These are phyloP conservation scores for Augochlora pura DNA, from an alignment of 1,140 invertebrate species.

Conservation along the genomic window DNA sequence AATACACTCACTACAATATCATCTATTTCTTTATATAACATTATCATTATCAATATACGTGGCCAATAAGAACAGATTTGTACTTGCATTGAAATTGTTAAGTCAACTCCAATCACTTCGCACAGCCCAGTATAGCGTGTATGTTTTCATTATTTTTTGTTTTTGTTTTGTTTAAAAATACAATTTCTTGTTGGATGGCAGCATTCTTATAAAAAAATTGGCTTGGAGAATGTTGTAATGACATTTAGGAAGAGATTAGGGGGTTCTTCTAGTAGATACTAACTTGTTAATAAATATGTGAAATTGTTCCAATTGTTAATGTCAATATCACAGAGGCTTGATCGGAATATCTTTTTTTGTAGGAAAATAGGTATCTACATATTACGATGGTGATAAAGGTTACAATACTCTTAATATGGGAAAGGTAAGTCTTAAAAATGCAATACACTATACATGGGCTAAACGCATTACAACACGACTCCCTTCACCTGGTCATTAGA, in stretches of 20 bases:
- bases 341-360: constrained; percentile 77
- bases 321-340: constrained; percentile 79
- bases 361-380: constrained; percentile 80
- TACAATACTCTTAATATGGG: constrained; percentile 65
- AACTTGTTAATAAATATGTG: constrained; percentile 72
- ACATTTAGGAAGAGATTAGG: constrained; percentile 75
- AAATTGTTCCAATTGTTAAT: constrained; percentile 76
- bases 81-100: constrained; percentile 81
- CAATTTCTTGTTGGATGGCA: constrained; percentile 79
- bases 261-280: constrained; percentile 63
- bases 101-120: constrained; percentile 80
- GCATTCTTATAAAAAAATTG: constrained; percentile 79
- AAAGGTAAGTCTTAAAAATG: constrained; percentile 75
- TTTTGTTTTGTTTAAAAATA: constrained; percentile 79
- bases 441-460: constrained; percentile 80
- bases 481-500: constrained; percentile 75
- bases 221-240: constrained; percentile 79
- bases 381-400: constrained; percentile 72
- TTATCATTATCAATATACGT: constrained; percentile 80
- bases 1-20: constrained; percentile 77
- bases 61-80: constrained; percentile 81
- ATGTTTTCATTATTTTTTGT: constrained; percentile 76
- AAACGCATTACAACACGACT: constrained; percentile 78
- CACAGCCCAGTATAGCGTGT: constrained; percentile 80
- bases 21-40: constrained; percentile 78